Conservation (phyloP, 2,888 invertebrate genomes). For the Tinea trinotella region DNA sequence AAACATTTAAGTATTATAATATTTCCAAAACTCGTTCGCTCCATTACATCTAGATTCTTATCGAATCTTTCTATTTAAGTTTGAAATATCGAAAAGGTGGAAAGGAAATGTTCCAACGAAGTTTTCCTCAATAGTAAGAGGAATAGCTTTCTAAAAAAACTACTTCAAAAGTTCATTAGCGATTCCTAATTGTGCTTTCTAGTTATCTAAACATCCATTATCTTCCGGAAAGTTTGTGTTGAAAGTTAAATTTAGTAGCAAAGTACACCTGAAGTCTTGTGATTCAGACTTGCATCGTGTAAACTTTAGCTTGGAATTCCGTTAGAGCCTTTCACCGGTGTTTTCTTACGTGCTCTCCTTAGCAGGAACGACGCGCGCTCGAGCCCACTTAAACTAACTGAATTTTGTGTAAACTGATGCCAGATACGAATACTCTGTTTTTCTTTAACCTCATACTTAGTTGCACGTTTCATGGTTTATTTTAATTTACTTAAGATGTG, state of each 20-base stretch:
- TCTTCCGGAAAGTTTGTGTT: background rate
- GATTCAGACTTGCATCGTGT: background rate
- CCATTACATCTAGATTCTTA: too few species aligned
- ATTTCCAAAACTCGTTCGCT: too few species aligned
- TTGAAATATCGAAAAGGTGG: too few species aligned
- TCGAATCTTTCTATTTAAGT: too few species aligned
- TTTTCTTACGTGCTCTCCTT: conserved; percentile 7
- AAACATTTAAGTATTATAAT: too few species aligned
- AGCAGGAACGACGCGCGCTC: conserved; percentile 1
- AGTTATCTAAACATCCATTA: conserved; percentile 5
- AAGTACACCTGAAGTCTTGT: background rate
- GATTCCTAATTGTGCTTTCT: conserved; percentile 1
- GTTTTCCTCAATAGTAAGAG: too few species aligned
- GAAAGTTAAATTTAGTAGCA: conserved; percentile 7
- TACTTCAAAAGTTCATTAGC: too few species aligned
- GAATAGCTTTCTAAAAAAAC: too few species aligned
- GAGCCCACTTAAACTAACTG: conserved; percentile 12
- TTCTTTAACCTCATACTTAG: background rate
- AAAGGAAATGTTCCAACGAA: too few species aligned
- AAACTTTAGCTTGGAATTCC: conserved; percentile 2
- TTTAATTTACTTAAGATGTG: too few species aligned
- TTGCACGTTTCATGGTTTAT: too few species aligned
- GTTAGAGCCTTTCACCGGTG: conserved; percentile 5
- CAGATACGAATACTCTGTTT: conserved; percentile 5
- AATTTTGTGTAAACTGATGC: conserved; percentile 13